phyloP scores from a whole-genome alignment of 2,113 vertebrate species.

The Cryptotis parvus region DNA sequence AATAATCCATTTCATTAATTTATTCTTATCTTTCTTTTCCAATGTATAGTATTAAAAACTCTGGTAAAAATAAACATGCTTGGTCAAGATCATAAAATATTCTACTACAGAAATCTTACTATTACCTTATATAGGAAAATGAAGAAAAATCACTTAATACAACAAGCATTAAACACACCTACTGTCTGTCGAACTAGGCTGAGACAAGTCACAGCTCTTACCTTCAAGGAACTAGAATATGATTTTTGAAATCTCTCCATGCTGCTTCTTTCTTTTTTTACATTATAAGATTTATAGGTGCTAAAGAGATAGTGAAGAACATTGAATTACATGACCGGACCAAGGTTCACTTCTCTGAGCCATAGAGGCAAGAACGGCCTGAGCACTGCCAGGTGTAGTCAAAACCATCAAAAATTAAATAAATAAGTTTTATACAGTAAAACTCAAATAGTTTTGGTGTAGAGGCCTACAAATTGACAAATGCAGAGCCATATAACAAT shows the following conservation, averaged over 20 bases:
- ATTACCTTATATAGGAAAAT: neutral
- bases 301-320: too few relatives aligned
- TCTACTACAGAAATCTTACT: constrained; percentile 38
- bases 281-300: neutral
- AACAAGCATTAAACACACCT: neutral
- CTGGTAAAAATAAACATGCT: constrained; percentile 35
- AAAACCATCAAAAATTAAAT: too few relatives aligned
- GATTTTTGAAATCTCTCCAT: neutral
- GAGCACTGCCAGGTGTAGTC: too few relatives aligned
- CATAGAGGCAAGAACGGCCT: too few relatives aligned
- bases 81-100: neutral
- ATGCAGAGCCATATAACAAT: neutral
- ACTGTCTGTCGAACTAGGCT: neutral
- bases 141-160: constrained; percentile 30
- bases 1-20: constrained; percentile 37
- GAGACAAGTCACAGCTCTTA: neutral
- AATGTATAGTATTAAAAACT: neutral
- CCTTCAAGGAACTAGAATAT: neutral
- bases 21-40: neutral
- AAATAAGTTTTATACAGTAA: neutral
- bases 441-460: neutral
- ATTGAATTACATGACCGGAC: too few relatives aligned
- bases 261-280: neutral
- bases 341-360: too few relatives aligned
- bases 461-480: neutral